Base-by-base conservation (phyloP, 2,888 invertebrate species). In the Synergus itoensis region DNA sequence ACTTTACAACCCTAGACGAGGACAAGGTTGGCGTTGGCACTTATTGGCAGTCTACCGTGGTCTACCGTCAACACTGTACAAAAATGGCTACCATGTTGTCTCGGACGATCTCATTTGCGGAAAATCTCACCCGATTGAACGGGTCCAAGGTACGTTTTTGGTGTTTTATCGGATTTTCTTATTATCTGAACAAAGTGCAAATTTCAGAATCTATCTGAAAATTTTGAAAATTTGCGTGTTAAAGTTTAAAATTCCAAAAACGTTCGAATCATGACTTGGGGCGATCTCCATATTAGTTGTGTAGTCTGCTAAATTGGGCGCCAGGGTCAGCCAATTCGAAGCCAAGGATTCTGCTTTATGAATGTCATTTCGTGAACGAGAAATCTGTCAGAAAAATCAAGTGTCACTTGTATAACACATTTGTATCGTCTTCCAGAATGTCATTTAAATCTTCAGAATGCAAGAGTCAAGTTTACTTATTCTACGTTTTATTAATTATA, bases 51-150 rank as follows among this genome's bases (percentile, higher is more conserved):
- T 21, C 21, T 9, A 21, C 60, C 18, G 12, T 12, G 5, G 16
- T 88, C 84, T 84, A 87, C 86, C 84, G 87, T 87, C 84, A 88
- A 83, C 84, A 83, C 90, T 93, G 85, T 21, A 60, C 4, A 92
- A 94, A 95, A 94, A 96, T 96, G 96, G 96, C 96, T 94, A 95
- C 95, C 90, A 94, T 97, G 93, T 94, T 97, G 92, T 95, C 95
- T 90, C 95, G 97, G 91, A 94, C 95, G 87, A 93, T 95, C 90
- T 93, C 94, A 92, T 93, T 96, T 89, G 94, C 95, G 80, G 96
- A 96, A 93, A 94, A 94, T 91, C 92, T 96, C 86, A 93, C 95
- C 88, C 93, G 95, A 83, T 95, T 95, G 92, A 95, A 95, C 93
- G 94, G 95, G 84, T 92, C 94, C 84, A 96, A 96, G 96, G 97